phyloP scores from a whole-genome alignment of 2,797 vertebrate genomes.

The Sebastes taczanowskii region DNA sequence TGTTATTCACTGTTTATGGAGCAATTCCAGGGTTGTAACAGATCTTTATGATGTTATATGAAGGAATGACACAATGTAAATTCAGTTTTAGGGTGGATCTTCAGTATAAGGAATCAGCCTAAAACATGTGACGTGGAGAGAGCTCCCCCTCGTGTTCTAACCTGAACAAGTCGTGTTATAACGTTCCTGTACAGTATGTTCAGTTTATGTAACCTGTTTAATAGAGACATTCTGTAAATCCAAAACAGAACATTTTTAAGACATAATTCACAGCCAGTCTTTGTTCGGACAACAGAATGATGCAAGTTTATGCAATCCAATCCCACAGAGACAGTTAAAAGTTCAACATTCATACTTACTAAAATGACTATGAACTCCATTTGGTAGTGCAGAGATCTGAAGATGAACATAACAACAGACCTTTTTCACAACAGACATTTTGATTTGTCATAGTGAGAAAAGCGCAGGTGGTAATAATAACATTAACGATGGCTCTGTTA shows the following conservation, averaged over 20 bases:
- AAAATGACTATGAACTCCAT: neutral
- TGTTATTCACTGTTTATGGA: neutral
- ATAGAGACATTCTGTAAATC: neutral
- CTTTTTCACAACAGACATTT: neutral
- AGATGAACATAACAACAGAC: neutral
- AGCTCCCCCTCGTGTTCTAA: slow-evolving; percentile 62
- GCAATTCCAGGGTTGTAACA: neutral
- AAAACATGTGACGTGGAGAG: slow-evolving; percentile 22
- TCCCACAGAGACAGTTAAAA: neutral
- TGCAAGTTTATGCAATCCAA: neutral
- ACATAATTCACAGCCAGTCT: neutral
- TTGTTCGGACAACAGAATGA: neutral
- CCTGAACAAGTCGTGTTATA: neutral
- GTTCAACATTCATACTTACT: neutral
- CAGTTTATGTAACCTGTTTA: slow-evolving; percentile 16
- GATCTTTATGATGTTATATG: neutral
- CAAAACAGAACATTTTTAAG: neutral
- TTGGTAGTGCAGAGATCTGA: neutral
- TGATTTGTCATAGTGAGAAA: neutral
- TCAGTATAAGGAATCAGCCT: neutral
- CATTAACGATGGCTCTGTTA: neutral
- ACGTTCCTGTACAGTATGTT: neutral
- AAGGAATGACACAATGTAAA: neutral
- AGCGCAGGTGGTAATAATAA: neutral
- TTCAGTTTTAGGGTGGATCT: slow-evolving; percentile 15